Percentiles rank a stretch among this genome's conserved stretches.
Conservation (phyloP, 2,113 vertebrate genomes). For the Nymphicus hollandicus region DNA sequence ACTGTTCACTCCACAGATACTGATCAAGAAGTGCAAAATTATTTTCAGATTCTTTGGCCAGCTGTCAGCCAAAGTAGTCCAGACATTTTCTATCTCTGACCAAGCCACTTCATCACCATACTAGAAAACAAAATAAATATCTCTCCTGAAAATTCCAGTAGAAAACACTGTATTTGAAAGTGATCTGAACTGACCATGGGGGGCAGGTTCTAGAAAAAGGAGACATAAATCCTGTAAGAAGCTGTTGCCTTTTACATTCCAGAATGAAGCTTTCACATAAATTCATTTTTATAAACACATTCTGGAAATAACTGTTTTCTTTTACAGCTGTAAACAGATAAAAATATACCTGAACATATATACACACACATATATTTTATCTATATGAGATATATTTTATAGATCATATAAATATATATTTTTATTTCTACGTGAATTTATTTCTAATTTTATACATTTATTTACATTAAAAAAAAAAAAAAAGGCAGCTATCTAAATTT, state of each 20-base stretch:
- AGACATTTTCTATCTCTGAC: constrained; percentile 98
- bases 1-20: constrained; percentile 95
- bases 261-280: background rate
- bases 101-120: constrained; percentile 98
- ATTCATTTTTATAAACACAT: background rate
- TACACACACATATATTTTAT: background rate
- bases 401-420: background rate
- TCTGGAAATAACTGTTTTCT: background rate
- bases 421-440: background rate
- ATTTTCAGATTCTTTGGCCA: constrained; percentile 99
- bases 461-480: background rate
- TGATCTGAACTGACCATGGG: background rate
- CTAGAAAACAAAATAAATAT: constrained; percentile 69
- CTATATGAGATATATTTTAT: background rate
- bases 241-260: background rate
- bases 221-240: background rate
- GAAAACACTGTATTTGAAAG: background rate
- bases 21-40: constrained; percentile 97
- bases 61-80: constrained; percentile 97
- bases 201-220: background rate
- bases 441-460: background rate
- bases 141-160: background rate
- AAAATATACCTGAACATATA: background rate
- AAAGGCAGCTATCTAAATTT: background rate
- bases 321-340: background rate